Percentiles rank a stretch among this genome's conserved stretches.
Evolutionary conservation across 2,888 invertebrate species (phyloP).

Genomic region (Amphipoea lucens): DNA sequence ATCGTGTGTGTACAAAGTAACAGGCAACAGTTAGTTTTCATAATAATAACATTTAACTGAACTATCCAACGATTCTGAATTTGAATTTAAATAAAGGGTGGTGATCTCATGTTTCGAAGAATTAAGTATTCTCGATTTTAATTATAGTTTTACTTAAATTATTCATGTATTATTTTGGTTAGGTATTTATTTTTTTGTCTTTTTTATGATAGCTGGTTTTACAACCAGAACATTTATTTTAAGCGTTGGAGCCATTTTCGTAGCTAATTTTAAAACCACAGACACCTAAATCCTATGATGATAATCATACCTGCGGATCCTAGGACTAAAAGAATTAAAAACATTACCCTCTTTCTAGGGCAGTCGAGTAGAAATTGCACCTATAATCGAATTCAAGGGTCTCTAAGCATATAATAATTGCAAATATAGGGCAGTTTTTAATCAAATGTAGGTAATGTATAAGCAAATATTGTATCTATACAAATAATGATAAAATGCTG

Average conservation of each 20-base stretch:
- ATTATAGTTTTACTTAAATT: conserved; percentile 15
- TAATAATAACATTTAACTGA: conserved; percentile 1
- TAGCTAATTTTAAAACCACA: background rate
- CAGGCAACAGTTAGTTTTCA: background rate
- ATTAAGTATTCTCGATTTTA: conserved; percentile 15
- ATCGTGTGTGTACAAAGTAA: background rate
- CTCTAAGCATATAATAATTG: background rate
- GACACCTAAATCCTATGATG: background rate
- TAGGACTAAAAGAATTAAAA: background rate
- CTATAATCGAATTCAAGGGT: background rate
- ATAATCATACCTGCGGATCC: too few species aligned
- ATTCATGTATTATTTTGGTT: background rate
- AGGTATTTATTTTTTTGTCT: background rate
- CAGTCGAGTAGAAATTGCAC: background rate
- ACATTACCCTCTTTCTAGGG: background rate
- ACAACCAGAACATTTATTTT: background rate
- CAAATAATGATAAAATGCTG: background rate
- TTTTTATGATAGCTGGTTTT: background rate
- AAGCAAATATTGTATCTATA: background rate
- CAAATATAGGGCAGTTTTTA: background rate
- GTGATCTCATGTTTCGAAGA: conserved; percentile 35
- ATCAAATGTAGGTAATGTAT: background rate
- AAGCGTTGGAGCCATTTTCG: background rate
- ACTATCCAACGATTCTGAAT: conserved; percentile 39
- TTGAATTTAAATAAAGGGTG: conserved; percentile 53